A percentile compares a stretch with the other conserved stretches of the same genome.
Conservation (phyloP, 1,140 invertebrate genomes). For the Brachystomella parvula region DNA sequence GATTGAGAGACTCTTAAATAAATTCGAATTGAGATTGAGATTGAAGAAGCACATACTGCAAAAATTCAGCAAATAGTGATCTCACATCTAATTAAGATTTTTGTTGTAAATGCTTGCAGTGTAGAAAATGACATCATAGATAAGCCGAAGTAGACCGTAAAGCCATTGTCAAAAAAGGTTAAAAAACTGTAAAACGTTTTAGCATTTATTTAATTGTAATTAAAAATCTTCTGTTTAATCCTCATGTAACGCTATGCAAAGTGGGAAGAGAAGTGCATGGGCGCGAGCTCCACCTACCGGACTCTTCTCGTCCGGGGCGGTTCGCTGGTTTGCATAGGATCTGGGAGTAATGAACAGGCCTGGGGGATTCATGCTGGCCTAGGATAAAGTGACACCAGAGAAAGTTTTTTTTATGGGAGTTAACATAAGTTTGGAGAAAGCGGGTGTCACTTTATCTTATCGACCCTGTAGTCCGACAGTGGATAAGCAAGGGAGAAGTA, state of each 20-base stretch:
- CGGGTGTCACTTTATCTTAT: no score
- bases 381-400: no score
- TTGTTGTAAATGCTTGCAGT: background rate
- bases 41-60: background rate
- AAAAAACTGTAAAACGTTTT: background rate
- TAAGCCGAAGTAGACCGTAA: background rate
- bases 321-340: background rate
- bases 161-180: background rate
- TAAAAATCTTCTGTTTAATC: background rate
- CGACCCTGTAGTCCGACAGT: no score
- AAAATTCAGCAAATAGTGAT: background rate
- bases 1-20: no score
- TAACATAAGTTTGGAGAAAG: no score
- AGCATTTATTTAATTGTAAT: background rate
- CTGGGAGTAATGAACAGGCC: background rate
- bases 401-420: no score
- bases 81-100: background rate
- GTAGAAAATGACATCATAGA: background rate
- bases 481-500: no score
- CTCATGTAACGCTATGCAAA: background rate
- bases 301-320: background rate
- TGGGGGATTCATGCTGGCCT: no score
- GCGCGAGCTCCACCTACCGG: background rate
- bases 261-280: background rate
- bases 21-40: no score